These are phyloP conservation scores for Amphipyra berbera DNA, from an alignment of 2,888 invertebrate genomes.

Conservation along the genomic window DNA sequence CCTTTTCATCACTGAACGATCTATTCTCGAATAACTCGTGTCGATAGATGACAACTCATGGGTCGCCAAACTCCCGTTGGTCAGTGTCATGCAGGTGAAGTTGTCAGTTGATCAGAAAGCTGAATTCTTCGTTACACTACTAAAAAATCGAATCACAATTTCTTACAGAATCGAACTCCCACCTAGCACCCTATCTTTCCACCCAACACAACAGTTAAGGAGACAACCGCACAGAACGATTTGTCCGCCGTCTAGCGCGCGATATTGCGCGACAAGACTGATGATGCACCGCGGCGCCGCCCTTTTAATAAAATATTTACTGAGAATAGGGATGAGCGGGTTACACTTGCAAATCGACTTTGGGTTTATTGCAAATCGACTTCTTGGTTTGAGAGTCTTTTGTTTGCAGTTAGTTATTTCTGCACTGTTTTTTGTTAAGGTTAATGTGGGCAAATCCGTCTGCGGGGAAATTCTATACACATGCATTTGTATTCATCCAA, in stretches of 20 bases:
- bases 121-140: no score
- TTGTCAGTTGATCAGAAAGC: no score
- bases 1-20: no score
- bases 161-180: conserved; percentile 54
- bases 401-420: background rate
- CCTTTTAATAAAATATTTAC: conserved; percentile 84
- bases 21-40: no score
- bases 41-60: no score
- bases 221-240: conserved; percentile 71
- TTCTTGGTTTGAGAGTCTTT: conserved; percentile 22
- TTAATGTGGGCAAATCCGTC: no score
- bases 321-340: conserved; percentile 53
- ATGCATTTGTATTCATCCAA: no score
- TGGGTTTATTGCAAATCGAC: conserved; percentile 32
- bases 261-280: conserved; percentile 81
- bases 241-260: conserved; percentile 75
- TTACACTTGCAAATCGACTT: conserved; percentile 50
- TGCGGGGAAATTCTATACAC: no score
- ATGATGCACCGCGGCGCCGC: conserved; percentile 69
- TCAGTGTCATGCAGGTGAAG: no score
- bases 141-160: no score
- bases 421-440: no score
- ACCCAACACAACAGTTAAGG: conserved; percentile 30
- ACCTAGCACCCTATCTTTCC: conserved; percentile 14
- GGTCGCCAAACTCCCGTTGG: no score